These are phyloP conservation scores for Globia sparganii DNA, from an alignment of 2,888 invertebrate species.

Conservation along the genomic window DNA sequence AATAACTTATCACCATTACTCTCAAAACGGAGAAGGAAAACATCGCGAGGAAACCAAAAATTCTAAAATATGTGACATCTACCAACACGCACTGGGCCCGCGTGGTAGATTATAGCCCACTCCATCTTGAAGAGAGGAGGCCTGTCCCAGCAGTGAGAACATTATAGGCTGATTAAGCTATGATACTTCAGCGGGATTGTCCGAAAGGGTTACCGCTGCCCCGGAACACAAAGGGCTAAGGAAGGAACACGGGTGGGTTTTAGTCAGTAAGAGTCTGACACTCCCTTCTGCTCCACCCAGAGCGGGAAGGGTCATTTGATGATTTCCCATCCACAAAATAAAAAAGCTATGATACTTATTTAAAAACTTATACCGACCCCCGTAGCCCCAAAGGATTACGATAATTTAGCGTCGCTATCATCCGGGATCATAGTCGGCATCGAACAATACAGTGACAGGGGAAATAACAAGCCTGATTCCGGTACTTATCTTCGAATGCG, in stretches of 20 bases:
- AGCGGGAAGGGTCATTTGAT: no score
- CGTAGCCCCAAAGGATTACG: background rate
- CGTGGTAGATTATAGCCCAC: background rate
- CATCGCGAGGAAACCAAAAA: no score
- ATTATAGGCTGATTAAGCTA: background rate
- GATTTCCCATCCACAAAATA: no score
- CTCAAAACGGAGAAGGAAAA: no score
- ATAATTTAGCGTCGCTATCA: constrained; percentile 34
- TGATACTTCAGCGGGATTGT: no score
- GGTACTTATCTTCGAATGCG: constrained; percentile 59
- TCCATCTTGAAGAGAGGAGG: background rate
- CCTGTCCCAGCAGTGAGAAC: background rate
- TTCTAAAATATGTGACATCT: no score
- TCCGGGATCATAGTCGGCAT: constrained; percentile 23
- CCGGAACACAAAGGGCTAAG: no score
- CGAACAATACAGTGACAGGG: constrained; percentile 60
- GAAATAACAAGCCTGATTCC: constrained; percentile 62
- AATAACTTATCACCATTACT: no score
- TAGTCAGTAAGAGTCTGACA: no score
- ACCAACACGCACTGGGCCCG: background rate
- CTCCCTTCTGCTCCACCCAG: no score
- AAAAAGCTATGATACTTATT: background rate
- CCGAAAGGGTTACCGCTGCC: no score
- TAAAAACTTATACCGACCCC: background rate
- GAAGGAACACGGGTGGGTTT: no score